phyloP scores from a whole-genome alignment of 2,888 invertebrate genomes.

The Hoplodrina blanda region DNA sequence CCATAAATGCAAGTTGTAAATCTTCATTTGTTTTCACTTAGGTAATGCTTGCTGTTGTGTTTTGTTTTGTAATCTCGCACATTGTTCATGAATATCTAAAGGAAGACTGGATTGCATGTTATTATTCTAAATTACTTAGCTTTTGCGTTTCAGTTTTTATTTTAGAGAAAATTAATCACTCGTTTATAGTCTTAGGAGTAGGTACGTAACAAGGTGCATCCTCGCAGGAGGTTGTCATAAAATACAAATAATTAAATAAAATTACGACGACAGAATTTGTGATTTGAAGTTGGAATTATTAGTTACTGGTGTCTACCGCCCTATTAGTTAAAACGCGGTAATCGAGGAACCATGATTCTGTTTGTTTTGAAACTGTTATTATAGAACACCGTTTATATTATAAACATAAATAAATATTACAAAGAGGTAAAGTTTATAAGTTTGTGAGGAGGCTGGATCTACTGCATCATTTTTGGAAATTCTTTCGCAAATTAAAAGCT shows the following conservation, averaged over 20 bases:
- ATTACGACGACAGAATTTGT: too few species aligned
- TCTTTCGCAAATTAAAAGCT: too few species aligned
- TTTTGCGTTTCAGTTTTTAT: not conserved
- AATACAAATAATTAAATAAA: too few species aligned
- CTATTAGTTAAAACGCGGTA: not conserved
- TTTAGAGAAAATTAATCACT: not conserved
- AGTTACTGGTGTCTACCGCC: too few species aligned
- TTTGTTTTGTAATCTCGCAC: conserved; percentile 19
- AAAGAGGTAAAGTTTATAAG: too few species aligned
- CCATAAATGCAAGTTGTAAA: conserved; percentile 48
- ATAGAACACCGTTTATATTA: not conserved
- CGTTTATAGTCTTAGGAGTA: too few species aligned
- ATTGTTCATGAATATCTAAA: conserved; percentile 25
- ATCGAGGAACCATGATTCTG: not conserved
- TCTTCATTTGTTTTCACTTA: conserved; percentile 57
- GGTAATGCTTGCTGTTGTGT: conserved; percentile 31
- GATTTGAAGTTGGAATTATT: too few species aligned
- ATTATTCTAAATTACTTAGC: not conserved
- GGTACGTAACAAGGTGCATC: not conserved
- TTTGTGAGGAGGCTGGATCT: too few species aligned
- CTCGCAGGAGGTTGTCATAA: too few species aligned
- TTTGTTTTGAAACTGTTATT: not conserved
- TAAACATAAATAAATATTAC: too few species aligned
- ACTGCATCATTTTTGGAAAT: too few species aligned
- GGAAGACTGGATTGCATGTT: not conserved